Conservation (phyloP, 2,113 vertebrate genomes). For the Jaculus jaculus region DNA sequence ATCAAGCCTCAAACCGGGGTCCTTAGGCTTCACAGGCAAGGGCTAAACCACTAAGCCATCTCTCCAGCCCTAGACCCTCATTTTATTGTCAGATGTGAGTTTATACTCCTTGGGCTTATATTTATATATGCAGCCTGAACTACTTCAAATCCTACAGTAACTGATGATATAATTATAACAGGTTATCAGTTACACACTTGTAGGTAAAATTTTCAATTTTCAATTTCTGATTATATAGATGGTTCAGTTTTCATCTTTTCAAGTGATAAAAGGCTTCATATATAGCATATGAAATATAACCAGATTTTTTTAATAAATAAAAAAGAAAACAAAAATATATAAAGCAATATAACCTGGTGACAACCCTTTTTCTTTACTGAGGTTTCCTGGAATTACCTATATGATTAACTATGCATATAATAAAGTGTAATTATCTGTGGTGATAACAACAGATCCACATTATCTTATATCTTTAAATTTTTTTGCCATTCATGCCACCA, state of each 20-base stretch:
- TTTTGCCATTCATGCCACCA: not conserved
- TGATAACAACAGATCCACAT: not conserved
- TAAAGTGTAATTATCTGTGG: not conserved
- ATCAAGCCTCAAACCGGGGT: too few relatives aligned
- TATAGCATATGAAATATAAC: not conserved
- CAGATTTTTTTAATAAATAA: not conserved
- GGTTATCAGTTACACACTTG: not conserved
- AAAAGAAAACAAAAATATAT: not conserved
- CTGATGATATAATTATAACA: conserved; percentile 16
- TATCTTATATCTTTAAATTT: conserved; percentile 9
- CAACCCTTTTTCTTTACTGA: not conserved
- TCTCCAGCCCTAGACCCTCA: too few relatives aligned
- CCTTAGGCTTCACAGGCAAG: too few relatives aligned
- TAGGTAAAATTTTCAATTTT: not conserved
- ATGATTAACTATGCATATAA: not conserved
- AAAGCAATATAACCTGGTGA: not conserved
- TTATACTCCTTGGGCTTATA: conserved; percentile 4
- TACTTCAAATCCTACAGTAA: not conserved
- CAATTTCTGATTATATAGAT: not conserved
- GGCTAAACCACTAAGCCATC: too few relatives aligned
- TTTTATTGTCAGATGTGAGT: not conserved
- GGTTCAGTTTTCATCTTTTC: conserved; percentile 27
- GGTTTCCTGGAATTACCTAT: not conserved
- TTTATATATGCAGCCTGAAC: conserved; percentile 32
- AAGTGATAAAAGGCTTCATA: not conserved